Percentiles rank a stretch among this genome's conserved stretches.
These are phyloP conservation scores for Phyllostomus hastatus DNA, from an alignment of 2,113 vertebrate species.

Conservation along the genomic window DNA sequence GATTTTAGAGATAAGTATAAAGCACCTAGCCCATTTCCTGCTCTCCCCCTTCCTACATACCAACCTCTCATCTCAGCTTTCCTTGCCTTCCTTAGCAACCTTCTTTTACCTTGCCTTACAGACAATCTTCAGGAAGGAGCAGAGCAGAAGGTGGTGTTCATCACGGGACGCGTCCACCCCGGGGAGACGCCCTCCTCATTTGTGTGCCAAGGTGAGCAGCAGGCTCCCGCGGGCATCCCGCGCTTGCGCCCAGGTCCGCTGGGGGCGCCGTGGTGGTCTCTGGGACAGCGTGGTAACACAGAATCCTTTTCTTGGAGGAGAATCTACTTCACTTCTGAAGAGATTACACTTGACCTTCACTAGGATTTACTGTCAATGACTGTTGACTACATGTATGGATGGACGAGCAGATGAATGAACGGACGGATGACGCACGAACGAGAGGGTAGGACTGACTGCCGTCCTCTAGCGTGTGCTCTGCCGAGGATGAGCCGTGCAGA, in stretches of 20 bases:
- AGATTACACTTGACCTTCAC: not conserved
- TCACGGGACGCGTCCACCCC: slow-evolving; percentile 95
- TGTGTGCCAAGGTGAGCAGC: slow-evolving; percentile 94
- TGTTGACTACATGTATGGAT: not conserved
- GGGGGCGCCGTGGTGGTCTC: not conserved
- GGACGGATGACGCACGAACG: not conserved
- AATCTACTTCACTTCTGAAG: not conserved
- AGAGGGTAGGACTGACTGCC: not conserved
- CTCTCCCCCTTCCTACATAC: not conserved
- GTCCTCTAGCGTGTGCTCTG: not conserved
- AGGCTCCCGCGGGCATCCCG: not conserved
- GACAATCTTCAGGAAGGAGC: slow-evolving; percentile 85
- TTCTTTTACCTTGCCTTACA: slow-evolving; percentile 73
- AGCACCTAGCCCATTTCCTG: not conserved
- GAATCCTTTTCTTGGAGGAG: not conserved
- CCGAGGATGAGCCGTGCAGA: not conserved
- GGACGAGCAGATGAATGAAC: not conserved
- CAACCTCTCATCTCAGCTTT: not conserved
- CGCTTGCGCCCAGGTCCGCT: fast-evolving
- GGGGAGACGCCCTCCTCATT: slow-evolving; percentile 98
- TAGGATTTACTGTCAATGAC: not conserved
- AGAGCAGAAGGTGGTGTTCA: slow-evolving; percentile 94
- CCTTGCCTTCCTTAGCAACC: not conserved
- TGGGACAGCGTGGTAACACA: not conserved
- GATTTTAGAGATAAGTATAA: not conserved